Evolutionary conservation across 1,140 invertebrate genomes (phyloP).

Genomic region (Drosophila saltans): DNA sequence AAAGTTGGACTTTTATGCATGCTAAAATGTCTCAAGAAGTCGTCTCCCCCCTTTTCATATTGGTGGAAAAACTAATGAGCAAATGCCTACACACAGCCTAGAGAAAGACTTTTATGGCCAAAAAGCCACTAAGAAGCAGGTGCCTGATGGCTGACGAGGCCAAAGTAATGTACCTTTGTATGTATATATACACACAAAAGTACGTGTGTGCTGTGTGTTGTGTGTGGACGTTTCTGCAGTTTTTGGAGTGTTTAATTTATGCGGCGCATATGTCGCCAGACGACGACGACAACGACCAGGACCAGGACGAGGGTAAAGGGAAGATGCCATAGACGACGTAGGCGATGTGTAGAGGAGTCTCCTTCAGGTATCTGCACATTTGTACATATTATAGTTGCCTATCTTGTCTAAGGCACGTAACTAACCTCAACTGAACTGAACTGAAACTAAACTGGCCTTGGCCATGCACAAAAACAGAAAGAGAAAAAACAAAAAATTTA

Average conservation of each 20-base stretch:
- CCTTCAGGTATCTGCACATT: constrained; percentile 15
- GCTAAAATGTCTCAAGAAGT: constrained; percentile 44
- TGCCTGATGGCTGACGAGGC: constrained; percentile 45
- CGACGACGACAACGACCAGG: constrained; percentile 17
- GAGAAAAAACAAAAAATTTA: constrained; percentile 62
- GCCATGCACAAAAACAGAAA: constrained; percentile 10
- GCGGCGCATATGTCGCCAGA: constrained; percentile 71
- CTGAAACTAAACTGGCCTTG: constrained; percentile 29
- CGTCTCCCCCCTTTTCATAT: constrained; percentile 1
- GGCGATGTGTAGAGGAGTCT: neutral
- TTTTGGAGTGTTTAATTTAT: constrained; percentile 75
- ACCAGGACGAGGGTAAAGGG: neutral
- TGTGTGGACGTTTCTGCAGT: constrained; percentile 14
- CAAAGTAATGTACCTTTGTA: neutral
- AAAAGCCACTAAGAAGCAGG: constrained; percentile 58
- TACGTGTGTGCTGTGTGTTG: constrained; percentile 37
- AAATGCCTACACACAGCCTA: constrained; percentile 61
- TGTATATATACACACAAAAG: neutral
- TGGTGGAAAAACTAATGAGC: constrained; percentile 74
- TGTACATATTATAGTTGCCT: neutral
- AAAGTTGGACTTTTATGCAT: constrained; percentile 14
- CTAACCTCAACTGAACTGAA: constrained; percentile 8
- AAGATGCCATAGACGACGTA: neutral
- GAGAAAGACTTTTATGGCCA: constrained; percentile 49
- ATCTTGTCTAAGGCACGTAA: constrained; percentile 47